These are phyloP conservation scores for Brachyptera putata DNA, from an alignment of 2,888 invertebrate genomes.

Conservation along the genomic window DNA sequence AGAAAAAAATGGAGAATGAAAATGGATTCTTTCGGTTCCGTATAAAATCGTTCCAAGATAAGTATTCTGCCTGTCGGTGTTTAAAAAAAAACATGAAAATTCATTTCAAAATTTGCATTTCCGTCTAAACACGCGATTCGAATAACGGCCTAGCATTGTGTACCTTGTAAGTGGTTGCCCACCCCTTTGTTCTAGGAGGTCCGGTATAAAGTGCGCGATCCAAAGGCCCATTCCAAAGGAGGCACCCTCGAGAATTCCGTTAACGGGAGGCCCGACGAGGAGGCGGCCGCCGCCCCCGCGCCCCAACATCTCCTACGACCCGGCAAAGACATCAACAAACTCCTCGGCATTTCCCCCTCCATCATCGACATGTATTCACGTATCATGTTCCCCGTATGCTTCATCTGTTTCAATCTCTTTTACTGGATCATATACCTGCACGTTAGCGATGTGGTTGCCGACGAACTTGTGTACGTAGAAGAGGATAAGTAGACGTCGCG, in stretches of 20 bases:
- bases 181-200: constrained; percentile 73
- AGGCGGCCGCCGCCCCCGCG: constrained; percentile 59
- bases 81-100: no score
- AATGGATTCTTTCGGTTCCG: not conserved
- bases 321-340: constrained; percentile 85
- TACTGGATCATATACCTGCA: constrained; percentile 97
- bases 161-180: constrained; percentile 50
- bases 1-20: not conserved
- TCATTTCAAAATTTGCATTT: not conserved
- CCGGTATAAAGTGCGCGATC: constrained; percentile 91
- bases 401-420: constrained; percentile 98
- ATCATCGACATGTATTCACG: constrained; percentile 99
- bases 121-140: not conserved
- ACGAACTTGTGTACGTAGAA: constrained; percentile 80
- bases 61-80: not conserved
- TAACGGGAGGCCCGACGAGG: constrained; percentile 68
- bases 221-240: constrained; percentile 89
- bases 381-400: constrained; percentile 96
- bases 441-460: constrained; percentile 93
- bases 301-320: constrained; percentile 71
- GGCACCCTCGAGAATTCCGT: constrained; percentile 88
- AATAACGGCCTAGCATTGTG: constrained; percentile 39
- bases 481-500: constrained; percentile 55
- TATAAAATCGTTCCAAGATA: not conserved
- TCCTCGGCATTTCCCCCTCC: constrained; percentile 87